Evolutionary conservation across 2,888 invertebrate species (phyloP), one percentile per base, ranked within the genome.

Genomic region (Flexamia atlantica): DNA sequence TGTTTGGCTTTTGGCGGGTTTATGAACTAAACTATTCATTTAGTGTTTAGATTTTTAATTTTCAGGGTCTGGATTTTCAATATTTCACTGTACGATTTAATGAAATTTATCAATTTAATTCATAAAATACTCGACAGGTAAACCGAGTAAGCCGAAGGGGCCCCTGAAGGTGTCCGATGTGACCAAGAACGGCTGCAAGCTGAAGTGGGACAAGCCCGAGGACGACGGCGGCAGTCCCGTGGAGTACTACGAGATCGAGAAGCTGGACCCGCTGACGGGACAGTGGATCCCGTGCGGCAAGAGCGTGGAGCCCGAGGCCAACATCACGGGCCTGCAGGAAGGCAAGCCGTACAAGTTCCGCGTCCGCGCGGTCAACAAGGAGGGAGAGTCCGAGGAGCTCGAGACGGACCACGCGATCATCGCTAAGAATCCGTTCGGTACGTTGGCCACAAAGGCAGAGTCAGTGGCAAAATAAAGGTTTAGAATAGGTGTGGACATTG

Each of bases 261-360:
- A 98, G 89, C 93, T 98, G 68, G 98, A 98, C 91, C 97, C 97
- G 20, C 93, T 95, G 81, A 97, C 97, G 70, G 97, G 97, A 85
- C 94, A 96, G 91, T 99, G 99, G 99, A 93, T 97, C 81, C 96
- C 97, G 10, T 97, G 97, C 89, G 97, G 96, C 25, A 95, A 96
- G 85, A 94, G 97, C 60, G 94, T 95, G 83, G 97, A 96, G 88
- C 96, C 97, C 32, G 97, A 97, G 91, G 95, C 96, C 0, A 97
- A 95, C 87, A 92, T 96, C 4, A 93, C 93, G 9, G 97, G 97
- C 0, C 91, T 98, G 70, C 95, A 96, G 88, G 97, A 98, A 90
- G 98, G 98, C 88, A 99, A 99, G 90, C 96, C 97, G 0, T 99
- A 99, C 91, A 98, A 99, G 92, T 99, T 99, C 94, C 94, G 99